Evolutionary conservation across 1,140 invertebrate genomes (phyloP).

Genomic region (Zaprionus taronus): DNA sequence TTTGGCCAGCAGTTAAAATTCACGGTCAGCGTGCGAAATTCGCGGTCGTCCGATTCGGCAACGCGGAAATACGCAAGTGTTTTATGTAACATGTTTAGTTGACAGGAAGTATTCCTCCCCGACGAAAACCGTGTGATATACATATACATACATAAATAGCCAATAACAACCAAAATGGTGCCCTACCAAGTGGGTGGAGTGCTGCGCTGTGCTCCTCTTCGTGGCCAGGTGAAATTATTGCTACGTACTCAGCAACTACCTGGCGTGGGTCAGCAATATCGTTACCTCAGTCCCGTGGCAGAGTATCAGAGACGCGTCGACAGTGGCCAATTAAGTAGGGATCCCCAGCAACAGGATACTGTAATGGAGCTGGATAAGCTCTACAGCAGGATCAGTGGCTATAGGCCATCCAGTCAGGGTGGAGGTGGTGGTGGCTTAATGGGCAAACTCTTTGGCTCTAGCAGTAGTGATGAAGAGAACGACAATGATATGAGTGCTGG

Average conservation of each 20-base stretch:
- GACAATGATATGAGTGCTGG: slow-evolving; percentile 57
- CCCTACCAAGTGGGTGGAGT: slow-evolving; percentile 31
- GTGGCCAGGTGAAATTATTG: slow-evolving; percentile 33
- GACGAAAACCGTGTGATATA: slow-evolving; percentile 26
- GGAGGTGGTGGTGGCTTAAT: slow-evolving; percentile 84
- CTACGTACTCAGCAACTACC: slow-evolving; percentile 21
- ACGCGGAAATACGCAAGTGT: slow-evolving; percentile 43
- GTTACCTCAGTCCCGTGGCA: slow-evolving; percentile 84
- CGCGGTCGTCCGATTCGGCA: slow-evolving; percentile 50
- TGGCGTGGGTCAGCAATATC: slow-evolving; percentile 25
- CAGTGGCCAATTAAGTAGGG: slow-evolving; percentile 87
- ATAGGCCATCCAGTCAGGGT: slow-evolving; percentile 85
- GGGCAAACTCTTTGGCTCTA: slow-evolving; percentile 72
- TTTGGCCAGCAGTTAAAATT: slow-evolving; percentile 45
- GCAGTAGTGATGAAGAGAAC: slow-evolving; percentile 45
- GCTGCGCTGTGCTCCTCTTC: slow-evolving; percentile 30
- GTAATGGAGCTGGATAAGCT: slow-evolving; percentile 89
- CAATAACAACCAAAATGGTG: slow-evolving; percentile 48
- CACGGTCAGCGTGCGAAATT: slow-evolving; percentile 59
- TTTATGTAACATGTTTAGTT: slow-evolving; percentile 74
- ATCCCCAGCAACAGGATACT: slow-evolving; percentile 90
- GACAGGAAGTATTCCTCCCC: slow-evolving; percentile 36
- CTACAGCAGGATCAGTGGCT: slow-evolving; percentile 88
- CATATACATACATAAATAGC: slow-evolving; percentile 17
- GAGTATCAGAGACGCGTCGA: slow-evolving; percentile 87